Evolutionary conservation across 2,888 invertebrate species (phyloP), one percentile per base, ranked within the genome.

Genomic region (Erebia aethiops): DNA sequence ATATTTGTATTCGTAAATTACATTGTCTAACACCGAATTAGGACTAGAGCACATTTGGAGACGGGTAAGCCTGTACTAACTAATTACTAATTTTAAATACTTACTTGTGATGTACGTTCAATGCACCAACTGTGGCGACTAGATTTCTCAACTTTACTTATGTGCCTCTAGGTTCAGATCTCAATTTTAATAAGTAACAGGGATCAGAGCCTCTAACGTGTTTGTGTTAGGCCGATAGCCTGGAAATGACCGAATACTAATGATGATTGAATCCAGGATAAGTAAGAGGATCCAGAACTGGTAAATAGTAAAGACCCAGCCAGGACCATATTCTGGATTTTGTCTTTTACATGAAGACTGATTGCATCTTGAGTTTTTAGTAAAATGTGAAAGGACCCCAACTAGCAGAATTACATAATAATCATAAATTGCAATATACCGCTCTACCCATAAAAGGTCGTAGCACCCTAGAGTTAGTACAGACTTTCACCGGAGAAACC

Each of bases 401-500:
- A 11, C 51, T 51, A n/a, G 35, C 16, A 67, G 43, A 54, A 46
- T 69, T 69, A 43, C 56, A 63, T 66, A 70, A 69, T 73, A 70
- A 65, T 62, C 57, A 43, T 41, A 57, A 41, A 57, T 60, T 41
- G 65, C 65, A 64, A 46, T 35, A 35, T 57, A 63, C 66, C 56
- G 66, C 57, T 69, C 26, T 18, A 54, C 14, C 73, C 71, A 63
- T 71, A 71, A 57, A 71, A 73, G 69, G 66, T 71, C 56, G 18
- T 18, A 58, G 58, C 63, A 63, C 71, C 69, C 71, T 73, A 69
- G 60, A 61, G 60, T 60, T 60, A 67, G 58, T 66, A 14, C 43
- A 58, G 70, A 72, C 74, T 74, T 74, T 74, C 74, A 68, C 74
- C 66, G 52, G 72, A 66, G 74, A 72, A 72, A 72, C 65, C 43